Conservation (phyloP, 2,888 invertebrate genomes). For the Spilarctia lutea region DNA sequence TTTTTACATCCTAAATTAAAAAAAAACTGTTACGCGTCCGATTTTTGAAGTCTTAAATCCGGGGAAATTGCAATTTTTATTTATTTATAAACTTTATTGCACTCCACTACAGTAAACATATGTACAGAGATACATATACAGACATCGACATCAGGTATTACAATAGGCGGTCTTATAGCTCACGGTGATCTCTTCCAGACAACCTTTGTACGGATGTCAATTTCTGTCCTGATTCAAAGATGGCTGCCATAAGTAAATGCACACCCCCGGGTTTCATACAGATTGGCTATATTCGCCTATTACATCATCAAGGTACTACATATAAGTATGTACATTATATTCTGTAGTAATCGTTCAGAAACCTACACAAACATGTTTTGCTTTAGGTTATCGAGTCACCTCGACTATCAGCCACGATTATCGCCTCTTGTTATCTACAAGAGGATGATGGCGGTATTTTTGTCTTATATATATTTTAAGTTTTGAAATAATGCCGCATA, state of each 20-base stretch:
- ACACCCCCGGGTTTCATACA: background rate
- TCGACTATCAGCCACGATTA: slow-evolving; percentile 44
- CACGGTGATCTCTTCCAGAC: too few relatives aligned
- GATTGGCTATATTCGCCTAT: background rate
- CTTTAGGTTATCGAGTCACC: slow-evolving; percentile 44
- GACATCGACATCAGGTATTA: too few relatives aligned
- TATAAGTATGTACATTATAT: background rate
- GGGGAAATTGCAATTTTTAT: too few relatives aligned
- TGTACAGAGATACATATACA: too few relatives aligned
- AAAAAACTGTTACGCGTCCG: too few relatives aligned
- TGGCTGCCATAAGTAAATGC: background rate
- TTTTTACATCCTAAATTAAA: too few relatives aligned
- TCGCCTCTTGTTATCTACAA: slow-evolving; percentile 40
- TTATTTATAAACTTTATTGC: too few relatives aligned
- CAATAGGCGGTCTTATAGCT: too few relatives aligned
- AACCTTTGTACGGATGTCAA: too few relatives aligned
- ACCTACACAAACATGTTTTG: slow-evolving; percentile 43
- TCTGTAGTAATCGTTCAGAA: slow-evolving; percentile 20
- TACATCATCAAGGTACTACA: slow-evolving; percentile 17
- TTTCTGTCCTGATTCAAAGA: too few relatives aligned
- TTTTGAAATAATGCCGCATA: background rate
- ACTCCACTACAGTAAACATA: too few relatives aligned
- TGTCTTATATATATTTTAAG: slow-evolving; percentile 8
- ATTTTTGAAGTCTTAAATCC: too few relatives aligned
- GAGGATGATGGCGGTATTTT: slow-evolving; percentile 36